Percentiles rank a stretch among this genome's conserved stretches.
phyloP scores from a whole-genome alignment of 2,888 invertebrate genomes.

The Spilosoma lubricipeda region DNA sequence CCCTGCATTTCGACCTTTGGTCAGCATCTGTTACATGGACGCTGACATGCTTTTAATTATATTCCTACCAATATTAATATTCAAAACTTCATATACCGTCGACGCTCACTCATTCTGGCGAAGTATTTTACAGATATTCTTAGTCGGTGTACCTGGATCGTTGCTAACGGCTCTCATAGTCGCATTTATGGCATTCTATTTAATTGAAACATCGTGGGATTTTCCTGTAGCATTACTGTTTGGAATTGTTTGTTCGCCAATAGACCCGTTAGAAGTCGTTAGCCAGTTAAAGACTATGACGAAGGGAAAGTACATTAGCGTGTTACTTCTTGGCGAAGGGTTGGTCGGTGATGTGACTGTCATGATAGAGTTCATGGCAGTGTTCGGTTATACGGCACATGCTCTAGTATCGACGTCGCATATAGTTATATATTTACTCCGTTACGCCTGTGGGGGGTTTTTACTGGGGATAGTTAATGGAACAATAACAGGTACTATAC shows the following conservation, averaged over 20 bases:
- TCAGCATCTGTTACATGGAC: slow-evolving; percentile 71
- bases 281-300: slow-evolving; percentile 70
- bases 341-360: slow-evolving; percentile 76
- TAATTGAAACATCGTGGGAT: slow-evolving; percentile 74
- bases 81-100: slow-evolving; percentile 75
- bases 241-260: slow-evolving; percentile 76
- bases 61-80: slow-evolving; percentile 73
- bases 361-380: slow-evolving; percentile 76
- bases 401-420: slow-evolving; percentile 68
- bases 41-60: slow-evolving; percentile 66
- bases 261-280: slow-evolving; percentile 79
- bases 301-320: slow-evolving; percentile 77
- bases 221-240: slow-evolving; percentile 72
- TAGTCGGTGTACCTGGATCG: slow-evolving; percentile 74
- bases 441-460: slow-evolving; percentile 75
- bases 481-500: slow-evolving; percentile 64
- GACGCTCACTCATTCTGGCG: slow-evolving; percentile 79
- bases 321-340: slow-evolving; percentile 75
- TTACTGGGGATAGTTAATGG: slow-evolving; percentile 76
- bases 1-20: slow-evolving; percentile 69
- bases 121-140: slow-evolving; percentile 73
- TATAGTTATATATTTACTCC: slow-evolving; percentile 67
- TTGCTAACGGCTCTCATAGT: slow-evolving; percentile 70
- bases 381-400: slow-evolving; percentile 70
- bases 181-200: slow-evolving; percentile 73